These are phyloP conservation scores for Sebastes baramenuke DNA, from an alignment of 2,797 vertebrate species.

Conservation along the genomic window DNA sequence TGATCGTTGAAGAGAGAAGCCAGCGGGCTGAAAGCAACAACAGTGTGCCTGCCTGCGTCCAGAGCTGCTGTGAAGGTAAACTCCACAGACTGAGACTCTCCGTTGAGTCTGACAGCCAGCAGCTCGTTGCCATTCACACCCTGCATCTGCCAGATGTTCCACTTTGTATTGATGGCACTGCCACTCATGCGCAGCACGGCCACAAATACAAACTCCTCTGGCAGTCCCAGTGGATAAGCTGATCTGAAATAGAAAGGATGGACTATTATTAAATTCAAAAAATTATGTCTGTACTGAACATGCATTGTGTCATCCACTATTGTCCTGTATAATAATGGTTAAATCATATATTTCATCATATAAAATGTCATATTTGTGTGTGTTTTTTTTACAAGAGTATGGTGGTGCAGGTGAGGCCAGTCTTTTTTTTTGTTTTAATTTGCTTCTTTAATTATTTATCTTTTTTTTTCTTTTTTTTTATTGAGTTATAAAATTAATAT, in stretches of 20 bases:
- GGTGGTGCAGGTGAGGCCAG: too few species aligned
- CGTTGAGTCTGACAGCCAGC: conserved; percentile 87
- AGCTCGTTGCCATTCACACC: conserved; percentile 86
- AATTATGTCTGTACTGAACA: too few species aligned
- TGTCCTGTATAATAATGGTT: too few species aligned
- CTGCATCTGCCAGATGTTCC: conserved; percentile 93
- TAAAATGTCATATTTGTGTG: too few species aligned
- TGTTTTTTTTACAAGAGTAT: too few species aligned
- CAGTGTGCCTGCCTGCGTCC: conserved; percentile 77
- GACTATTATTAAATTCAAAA: neutral
- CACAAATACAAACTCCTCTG: conserved; percentile 89
- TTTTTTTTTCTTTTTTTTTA: too few species aligned
- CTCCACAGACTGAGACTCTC: conserved; percentile 84
- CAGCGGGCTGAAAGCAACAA: conserved; percentile 78
- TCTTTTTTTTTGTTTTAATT: too few species aligned
- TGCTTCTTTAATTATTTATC: too few species aligned
- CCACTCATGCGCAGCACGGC: conserved; percentile 88
- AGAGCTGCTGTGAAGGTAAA: conserved; percentile 83
- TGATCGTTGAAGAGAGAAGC: conserved; percentile 87
- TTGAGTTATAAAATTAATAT: too few species aligned
- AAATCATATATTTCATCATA: too few species aligned
- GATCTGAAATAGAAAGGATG: conserved; percentile 75
- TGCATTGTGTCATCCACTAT: too few species aligned
- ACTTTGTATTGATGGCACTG: conserved; percentile 83
- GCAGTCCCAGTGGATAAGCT: conserved; percentile 86